Evolutionary conservation across 1,140 invertebrate species (phyloP), one percentile per base, ranked within the genome.

Genomic region (Trypoxylus dichotomus): DNA sequence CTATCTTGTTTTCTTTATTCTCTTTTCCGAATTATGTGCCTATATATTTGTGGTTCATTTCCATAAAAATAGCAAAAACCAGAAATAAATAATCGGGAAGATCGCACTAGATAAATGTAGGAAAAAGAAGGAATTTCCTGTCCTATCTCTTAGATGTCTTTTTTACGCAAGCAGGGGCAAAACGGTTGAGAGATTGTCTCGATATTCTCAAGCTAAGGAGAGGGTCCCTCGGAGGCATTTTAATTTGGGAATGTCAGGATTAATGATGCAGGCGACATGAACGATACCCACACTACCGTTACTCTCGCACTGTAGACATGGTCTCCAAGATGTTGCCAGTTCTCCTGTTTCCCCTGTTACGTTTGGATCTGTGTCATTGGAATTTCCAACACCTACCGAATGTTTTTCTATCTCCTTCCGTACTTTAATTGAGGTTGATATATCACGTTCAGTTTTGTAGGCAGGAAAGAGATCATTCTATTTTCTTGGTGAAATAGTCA

Each of bases 201-300:
- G 60, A 68, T 68, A 68, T 68, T 25, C 60, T 68, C 19, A 19
- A 29, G 24, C 60, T 68, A 68, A 68, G 60, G 60, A 68, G 21
- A 27, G 27, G 11, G 60, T 68, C 60, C 60, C 60, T 68, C 60
- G 60, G 19, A 68, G 60, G 60, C 60, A 68, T 68, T 68, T 68
- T 68, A 68, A 68, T 68, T 68, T 68, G 60, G 60, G 27, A 68
- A 68, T 68, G 60, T 68, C 60, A 68, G 60, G 60, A 68, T 68
- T 68, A 68, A 68, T 68, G 60, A 68, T 68, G 8, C 60, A 68
- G 24, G 24, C 60, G 60, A 29, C 60, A 68, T 68, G 60, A 68
- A 68, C 60, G 27, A 29, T 68, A 68, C 60, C 60, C 60, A 68
- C 60, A 68, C 19, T 68, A 29, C 60, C 21, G 47, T 19, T 58